These are phyloP conservation scores for Onychomys torridus DNA, from an alignment of 2,797 vertebrate genomes.

Conservation along the genomic window DNA sequence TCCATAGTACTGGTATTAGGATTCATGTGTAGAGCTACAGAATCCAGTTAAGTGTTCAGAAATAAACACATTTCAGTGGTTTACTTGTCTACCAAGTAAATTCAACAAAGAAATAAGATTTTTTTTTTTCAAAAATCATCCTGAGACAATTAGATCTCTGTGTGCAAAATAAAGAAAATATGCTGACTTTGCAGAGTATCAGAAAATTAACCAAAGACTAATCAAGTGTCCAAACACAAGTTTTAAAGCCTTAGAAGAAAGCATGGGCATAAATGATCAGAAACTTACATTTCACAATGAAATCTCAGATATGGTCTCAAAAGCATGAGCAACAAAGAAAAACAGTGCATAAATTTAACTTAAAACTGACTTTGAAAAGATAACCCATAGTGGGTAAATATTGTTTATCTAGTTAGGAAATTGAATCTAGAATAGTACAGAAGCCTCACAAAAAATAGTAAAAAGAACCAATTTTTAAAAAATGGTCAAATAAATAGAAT, in stretches of 20 bases:
- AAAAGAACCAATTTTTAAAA: neutral
- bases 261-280: neutral
- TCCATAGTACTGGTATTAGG: neutral
- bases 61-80: neutral
- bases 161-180: neutral
- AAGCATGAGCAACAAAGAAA: neutral
- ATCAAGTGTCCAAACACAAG: neutral
- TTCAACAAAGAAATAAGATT: neutral
- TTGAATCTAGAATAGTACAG: neutral
- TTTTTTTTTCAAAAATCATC: neutral
- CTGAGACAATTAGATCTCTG: neutral
- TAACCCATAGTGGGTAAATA: neutral
- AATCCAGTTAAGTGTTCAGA: neutral
- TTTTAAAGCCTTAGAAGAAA: neutral
- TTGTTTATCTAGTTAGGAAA: neutral
- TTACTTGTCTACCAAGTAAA: neutral
- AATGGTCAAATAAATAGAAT: neutral
- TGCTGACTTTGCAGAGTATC: neutral
- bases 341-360: neutral
- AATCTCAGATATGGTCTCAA: neutral
- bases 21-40: neutral
- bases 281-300: neutral
- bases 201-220: neutral
- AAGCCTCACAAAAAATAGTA: neutral
- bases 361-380: slow-evolving; percentile 32